Conservation (phyloP, 2,888 invertebrate species). For the Calephelis perditalis region DNA sequence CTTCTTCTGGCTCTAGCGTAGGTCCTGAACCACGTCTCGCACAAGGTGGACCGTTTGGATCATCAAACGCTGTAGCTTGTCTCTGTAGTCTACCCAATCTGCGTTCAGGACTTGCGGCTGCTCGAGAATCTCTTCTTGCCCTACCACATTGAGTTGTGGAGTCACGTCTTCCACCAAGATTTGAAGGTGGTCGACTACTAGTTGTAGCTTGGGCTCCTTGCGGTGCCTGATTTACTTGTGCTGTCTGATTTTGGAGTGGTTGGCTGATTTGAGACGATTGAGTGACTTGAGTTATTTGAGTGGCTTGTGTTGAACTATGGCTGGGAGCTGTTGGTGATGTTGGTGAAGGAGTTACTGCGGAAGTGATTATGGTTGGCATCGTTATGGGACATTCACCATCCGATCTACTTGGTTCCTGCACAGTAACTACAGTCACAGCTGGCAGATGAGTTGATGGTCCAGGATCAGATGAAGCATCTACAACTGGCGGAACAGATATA, state of each 20-base stretch:
- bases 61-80: conserved; percentile 94
- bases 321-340: conserved; percentile 83
- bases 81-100: conserved; percentile 85
- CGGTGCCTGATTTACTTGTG: conserved; percentile 21
- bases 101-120: conserved; percentile 82
- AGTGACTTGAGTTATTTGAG: conserved; percentile 45
- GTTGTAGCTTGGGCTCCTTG: conserved; percentile 48
- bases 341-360: conserved; percentile 89
- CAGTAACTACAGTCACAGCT: conserved; percentile 66
- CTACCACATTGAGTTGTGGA: conserved; percentile 90
- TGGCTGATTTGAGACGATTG: conserved; percentile 37
- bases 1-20: conserved; percentile 90
- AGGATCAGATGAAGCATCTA: conserved; percentile 81
- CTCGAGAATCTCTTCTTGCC: conserved; percentile 82
- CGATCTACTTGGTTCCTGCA: conserved; percentile 72
- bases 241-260: conserved; percentile 41
- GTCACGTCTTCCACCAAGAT: conserved; percentile 82
- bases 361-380: conserved; percentile 88
- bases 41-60: conserved; percentile 85
- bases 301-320: conserved; percentile 43
- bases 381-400: conserved; percentile 81
- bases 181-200: conserved; percentile 61
- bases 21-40: conserved; percentile 87
- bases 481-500: conserved; percentile 72
- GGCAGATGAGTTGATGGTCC: conserved; percentile 72